These are phyloP conservation scores for Amblyjoppa proteus DNA, from an alignment of 2,888 invertebrate species.

Conservation along the genomic window DNA sequence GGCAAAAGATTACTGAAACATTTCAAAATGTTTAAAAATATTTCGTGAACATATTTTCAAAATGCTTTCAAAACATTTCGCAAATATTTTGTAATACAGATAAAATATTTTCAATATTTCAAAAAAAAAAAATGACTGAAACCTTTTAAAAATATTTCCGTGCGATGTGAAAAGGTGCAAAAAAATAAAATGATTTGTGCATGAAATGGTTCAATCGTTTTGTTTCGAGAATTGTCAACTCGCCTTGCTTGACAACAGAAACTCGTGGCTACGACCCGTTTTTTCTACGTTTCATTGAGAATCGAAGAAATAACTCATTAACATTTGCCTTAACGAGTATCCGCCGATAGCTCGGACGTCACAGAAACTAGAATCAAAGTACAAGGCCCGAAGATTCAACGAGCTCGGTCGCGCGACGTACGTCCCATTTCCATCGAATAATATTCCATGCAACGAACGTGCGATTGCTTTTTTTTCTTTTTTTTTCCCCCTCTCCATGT, in stretches of 20 bases:
- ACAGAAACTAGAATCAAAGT: constrained; percentile 55
- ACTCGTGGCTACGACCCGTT: not conserved
- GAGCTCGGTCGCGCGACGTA: not conserved
- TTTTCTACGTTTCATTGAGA: not conserved
- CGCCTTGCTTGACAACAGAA: not conserved
- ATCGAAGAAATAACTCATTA: constrained; percentile 47
- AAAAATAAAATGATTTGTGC: too few relatives aligned
- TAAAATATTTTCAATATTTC: too few relatives aligned
- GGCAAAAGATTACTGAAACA: too few relatives aligned
- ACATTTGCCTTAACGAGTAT: constrained; percentile 42
- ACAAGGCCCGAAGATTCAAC: constrained; percentile 55
- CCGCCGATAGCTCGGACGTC: constrained; percentile 12
- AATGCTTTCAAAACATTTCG: too few relatives aligned
- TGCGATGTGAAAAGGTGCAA: too few relatives aligned
- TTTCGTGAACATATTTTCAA: too few relatives aligned
- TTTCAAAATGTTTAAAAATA: too few relatives aligned
- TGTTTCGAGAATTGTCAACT: not conserved
- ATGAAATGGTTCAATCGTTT: not conserved
- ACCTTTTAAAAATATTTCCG: too few relatives aligned
- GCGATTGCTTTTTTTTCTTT: constrained; percentile 29
- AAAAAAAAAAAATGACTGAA: too few relatives aligned
- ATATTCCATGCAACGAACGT: constrained; percentile 5
- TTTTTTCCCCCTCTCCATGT: not conserved
- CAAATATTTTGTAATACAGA: too few relatives aligned
- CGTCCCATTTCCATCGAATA: constrained; percentile 11